Evolutionary conservation across 2,113 vertebrate species (phyloP).

Genomic region (Clarias gariepinus): DNA sequence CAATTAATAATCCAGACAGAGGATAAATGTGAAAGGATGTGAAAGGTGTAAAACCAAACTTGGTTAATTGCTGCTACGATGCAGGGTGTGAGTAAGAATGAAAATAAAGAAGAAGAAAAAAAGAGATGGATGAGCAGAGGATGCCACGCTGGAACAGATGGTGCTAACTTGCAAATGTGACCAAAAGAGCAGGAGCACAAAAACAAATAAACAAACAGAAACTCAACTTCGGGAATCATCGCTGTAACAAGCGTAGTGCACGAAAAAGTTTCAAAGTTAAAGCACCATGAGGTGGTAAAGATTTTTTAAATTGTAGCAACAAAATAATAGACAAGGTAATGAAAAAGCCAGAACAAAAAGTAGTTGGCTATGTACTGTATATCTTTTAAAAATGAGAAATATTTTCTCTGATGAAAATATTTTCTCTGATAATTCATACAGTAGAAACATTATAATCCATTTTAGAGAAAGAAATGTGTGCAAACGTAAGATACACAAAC

Average conservation of each 20-base stretch:
- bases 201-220: conserved; percentile 11
- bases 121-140: conserved; percentile 10
- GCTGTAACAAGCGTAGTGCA: background rate
- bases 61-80: background rate
- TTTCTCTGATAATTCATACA: background rate
- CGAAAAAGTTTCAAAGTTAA: background rate
- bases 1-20: conserved; percentile 40
- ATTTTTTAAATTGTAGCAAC: background rate
- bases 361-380: background rate
- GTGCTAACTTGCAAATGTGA: conserved; percentile 21
- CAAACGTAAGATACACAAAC: background rate
- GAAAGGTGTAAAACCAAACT: conserved; percentile 11
- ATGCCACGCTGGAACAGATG: conserved; percentile 34
- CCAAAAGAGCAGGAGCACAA: background rate
- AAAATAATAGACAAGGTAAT: background rate
- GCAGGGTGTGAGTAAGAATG: background rate
- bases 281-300: too few species aligned
- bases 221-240: background rate
- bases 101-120: background rate
- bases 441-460: background rate
- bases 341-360: background rate
- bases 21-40: background rate
- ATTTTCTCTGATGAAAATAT: too few species aligned
- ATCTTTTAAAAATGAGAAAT: background rate
- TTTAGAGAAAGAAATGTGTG: background rate